Evolutionary conservation across 2,888 invertebrate genomes (phyloP).

Genomic region (Aphidius colemani): DNA sequence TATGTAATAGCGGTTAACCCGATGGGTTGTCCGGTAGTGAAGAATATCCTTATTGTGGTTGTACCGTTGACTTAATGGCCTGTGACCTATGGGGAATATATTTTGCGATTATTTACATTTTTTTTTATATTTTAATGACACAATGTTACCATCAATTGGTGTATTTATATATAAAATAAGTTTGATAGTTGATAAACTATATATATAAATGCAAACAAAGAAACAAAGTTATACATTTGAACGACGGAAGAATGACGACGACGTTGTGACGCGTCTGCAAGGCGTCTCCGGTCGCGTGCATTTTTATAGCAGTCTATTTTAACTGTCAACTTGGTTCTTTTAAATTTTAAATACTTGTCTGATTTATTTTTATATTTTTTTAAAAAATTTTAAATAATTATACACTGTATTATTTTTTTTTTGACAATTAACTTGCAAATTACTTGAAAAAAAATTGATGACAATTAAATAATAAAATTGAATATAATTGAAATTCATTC

Average conservation of each 20-base stretch:
- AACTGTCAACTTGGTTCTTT: conserved; percentile 27
- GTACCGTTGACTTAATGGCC: conserved; percentile 53
- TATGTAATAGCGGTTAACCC: conserved; percentile 58
- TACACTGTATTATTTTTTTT: too few relatives aligned
- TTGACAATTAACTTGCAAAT: too few relatives aligned
- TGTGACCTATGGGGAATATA: conserved; percentile 43
- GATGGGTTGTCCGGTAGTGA: conserved; percentile 44
- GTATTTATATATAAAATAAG: too few relatives aligned
- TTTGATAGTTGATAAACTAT: too few relatives aligned
- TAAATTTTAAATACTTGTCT: conserved; percentile 40
- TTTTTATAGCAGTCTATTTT: conserved; percentile 45
- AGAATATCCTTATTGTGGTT: conserved; percentile 53
- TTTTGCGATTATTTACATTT: conserved; percentile 9
- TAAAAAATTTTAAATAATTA: too few relatives aligned
- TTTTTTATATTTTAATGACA: conserved; percentile 22
- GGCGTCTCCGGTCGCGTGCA: conserved; percentile 59
- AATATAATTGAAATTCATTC: too few relatives aligned
- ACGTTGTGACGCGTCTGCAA: conserved; percentile 53
- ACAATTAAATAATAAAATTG: too few relatives aligned
- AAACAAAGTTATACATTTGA: conserved; percentile 52
- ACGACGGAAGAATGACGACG: conserved; percentile 43
- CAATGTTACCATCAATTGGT: too few relatives aligned
- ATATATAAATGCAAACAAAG: conserved; percentile 18
- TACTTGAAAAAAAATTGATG: too few relatives aligned
- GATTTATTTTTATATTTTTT: too few relatives aligned